Base-by-base conservation (phyloP, 2,113 vertebrate genomes). In the Pedetes capensis region DNA sequence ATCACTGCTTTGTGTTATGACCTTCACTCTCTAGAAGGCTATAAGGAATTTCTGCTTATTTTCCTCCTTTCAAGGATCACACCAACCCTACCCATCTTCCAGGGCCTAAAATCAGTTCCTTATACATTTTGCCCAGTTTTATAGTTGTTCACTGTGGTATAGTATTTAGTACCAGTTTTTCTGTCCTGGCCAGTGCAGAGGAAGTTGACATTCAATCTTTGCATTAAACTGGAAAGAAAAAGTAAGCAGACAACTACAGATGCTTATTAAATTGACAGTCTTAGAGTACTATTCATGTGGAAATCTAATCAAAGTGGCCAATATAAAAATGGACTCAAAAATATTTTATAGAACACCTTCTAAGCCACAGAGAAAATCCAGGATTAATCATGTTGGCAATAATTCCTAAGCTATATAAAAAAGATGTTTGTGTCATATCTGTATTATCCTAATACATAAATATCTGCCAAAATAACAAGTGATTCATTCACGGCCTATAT, bases 321-420 rank as follows among this genome's bases (percentile, higher is more conserved):
- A 91, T 16, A 72, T 16, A 61, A 94, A 96, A 47, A 72, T 2
- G 61, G 71, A 18, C 12, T 90, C n/a, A 88, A 78, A 55, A 49
- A 37, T 34, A 39, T 69, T 85, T 96, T 29, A 95, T 27, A 75
- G 44, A 74, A 34, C 5, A 92, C 34, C 47, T 29, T 47, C 82
- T 94, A 94, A 82, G 63, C 3, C 5, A 59, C 5, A 93, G 42
- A 82, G 23, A 97, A 96, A 94, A 93, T 25, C 89, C 91, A 93
- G 75, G 71, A 23, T 34, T 94, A 88, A n/a, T 76, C 16, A 92
- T 75, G 34, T 75, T 55, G 69, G 51, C 34, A 93, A 86, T 57
- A n/a, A 75, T 51, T 69, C 85, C 12, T 92, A 69, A 72, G 53
- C 6, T 64, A 37, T 18, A 66, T 17, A 55, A 91, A 93, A n/a